phyloP scores from a whole-genome alignment of 2,113 vertebrate genomes.

The Petromus typicus region DNA sequence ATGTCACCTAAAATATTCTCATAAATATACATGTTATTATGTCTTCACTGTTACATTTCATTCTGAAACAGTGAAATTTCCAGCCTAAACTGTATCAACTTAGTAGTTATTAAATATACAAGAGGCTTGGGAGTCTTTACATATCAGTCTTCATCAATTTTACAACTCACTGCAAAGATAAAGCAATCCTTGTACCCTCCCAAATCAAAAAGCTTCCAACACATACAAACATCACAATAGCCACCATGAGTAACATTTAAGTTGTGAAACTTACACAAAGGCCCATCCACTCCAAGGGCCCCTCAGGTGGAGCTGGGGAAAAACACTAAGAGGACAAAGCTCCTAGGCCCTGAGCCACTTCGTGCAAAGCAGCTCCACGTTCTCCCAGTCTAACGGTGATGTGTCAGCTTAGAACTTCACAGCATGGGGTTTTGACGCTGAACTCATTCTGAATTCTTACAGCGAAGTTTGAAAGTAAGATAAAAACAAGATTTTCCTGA shows the following conservation, averaged over 20 bases:
- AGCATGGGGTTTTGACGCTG: background rate
- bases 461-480: conserved; percentile 51
- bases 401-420: background rate
- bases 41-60: background rate
- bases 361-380: background rate
- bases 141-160: conserved; percentile 9
- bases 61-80: conserved; percentile 4
- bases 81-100: background rate
- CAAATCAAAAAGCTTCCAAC: conserved; percentile 9
- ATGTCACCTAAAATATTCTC: background rate
- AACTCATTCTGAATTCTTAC: conserved; percentile 21
- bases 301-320: background rate
- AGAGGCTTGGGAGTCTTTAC: background rate
- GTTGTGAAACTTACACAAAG: background rate
- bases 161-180: conserved; percentile 6
- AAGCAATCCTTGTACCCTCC: background rate
- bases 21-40: background rate
- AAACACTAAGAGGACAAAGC: background rate
- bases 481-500: background rate
- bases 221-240: background rate
- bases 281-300: background rate
- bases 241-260: background rate
- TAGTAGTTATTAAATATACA: background rate
- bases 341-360: background rate
- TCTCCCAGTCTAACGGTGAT: too few relatives aligned